Base-by-base conservation (phyloP, 2,113 vertebrate genomes). In the Dinomys branickii region DNA sequence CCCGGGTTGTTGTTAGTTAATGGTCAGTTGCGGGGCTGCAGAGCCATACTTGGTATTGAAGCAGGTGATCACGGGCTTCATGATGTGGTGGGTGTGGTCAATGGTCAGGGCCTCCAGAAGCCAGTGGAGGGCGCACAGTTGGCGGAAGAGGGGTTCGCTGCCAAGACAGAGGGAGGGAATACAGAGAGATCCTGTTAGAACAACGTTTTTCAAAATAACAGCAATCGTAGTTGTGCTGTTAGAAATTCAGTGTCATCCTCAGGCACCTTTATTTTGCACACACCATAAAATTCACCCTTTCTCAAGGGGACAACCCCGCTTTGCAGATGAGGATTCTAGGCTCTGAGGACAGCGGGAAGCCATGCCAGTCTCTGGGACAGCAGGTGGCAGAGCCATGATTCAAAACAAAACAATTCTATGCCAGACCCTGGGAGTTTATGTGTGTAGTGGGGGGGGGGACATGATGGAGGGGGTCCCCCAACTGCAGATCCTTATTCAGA, bases 81-180 rank as follows among this genome's bases (percentile, higher is more conserved):
- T 98, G 12, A 94, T 96, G 22, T 97, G 89, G 71, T 97, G 92
- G 0, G 50, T 96, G 84, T 95, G 95, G 81, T 99, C 98, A 0
- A 98, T 97, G 87, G 98, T 98, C 97, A 98, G 71, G 71, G 98
- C 98, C 97, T 99, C 98, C 95, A 99, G 97, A 75, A 99, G 98
- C 98, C 99, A 99, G 94, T 98, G 98, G 83, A 99, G 98, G 82
- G 98, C 98, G 47, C 99, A 99, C 81, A 99, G 98, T 96, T 99
- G 99, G 3, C 97, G 98, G 96, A 98, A 99, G 58, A 99, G 95
- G 28, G 94, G 91, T 63, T 98, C 98, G 0, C 98, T 99, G 97
- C 41, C 59, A 90, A 96, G 94, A 73, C 16, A 67, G 90, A 94
- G 52, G 28, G 82, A 33, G 20, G 92, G 91, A 78, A 4, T 81